Percentiles rank a stretch among this genome's conserved stretches.
Conservation (phyloP, 2,888 invertebrate species). For the Idaea aversata region DNA sequence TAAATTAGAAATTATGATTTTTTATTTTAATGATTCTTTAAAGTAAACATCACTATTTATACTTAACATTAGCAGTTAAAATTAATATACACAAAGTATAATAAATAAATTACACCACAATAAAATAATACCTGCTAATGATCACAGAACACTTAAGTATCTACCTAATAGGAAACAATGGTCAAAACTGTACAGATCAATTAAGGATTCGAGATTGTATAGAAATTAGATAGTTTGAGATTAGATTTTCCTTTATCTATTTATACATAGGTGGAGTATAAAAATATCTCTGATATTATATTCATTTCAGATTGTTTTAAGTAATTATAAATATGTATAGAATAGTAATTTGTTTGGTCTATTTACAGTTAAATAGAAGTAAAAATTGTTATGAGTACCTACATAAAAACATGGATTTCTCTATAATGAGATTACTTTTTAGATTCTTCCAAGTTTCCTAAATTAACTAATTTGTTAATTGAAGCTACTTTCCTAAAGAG, state of each 20-base stretch:
- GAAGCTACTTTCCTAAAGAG: slow-evolving; percentile 12
- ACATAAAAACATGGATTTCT: neutral
- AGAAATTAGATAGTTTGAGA: neutral
- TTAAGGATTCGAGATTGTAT: slow-evolving; percentile 17
- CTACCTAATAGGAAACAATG: slow-evolving; percentile 33
- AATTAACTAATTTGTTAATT: slow-evolving; percentile 1
- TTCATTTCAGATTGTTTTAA: neutral
- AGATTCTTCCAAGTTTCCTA: slow-evolving; percentile 6
- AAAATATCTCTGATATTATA: neutral
- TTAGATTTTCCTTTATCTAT: neutral
- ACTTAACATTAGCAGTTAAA: slow-evolving; percentile 21
- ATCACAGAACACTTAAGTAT: slow-evolving; percentile 48
- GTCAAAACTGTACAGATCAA: slow-evolving; percentile 6
- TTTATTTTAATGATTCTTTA: slow-evolving; percentile 6
- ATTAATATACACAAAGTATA: slow-evolving; percentile 10
- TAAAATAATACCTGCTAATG: slow-evolving; percentile 43
- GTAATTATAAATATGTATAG: neutral
- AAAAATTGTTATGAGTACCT: neutral
- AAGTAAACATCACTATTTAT: slow-evolving; percentile 17
- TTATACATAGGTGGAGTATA: neutral
- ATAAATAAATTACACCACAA: slow-evolving; percentile 21
- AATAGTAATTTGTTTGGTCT: neutral
- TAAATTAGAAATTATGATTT: neutral
- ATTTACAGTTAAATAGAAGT: neutral
- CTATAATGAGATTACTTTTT: slow-evolving; percentile 27